Evolutionary conservation across 2,113 vertebrate genomes (phyloP).

Genomic region (Chrysemys picta): DNA sequence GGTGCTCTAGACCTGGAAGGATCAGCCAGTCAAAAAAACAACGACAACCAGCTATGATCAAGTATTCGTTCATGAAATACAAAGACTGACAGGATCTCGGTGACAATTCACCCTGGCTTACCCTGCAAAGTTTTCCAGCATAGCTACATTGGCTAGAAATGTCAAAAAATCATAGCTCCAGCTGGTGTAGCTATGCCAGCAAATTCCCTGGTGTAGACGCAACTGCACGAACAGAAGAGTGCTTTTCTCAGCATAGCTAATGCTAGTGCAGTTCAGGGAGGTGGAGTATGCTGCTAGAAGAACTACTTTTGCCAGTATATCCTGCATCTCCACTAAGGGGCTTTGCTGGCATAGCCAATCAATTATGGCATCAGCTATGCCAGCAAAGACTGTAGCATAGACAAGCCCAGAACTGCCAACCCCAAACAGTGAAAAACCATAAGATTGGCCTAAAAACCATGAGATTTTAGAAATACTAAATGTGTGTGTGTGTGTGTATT

Average conservation of each 20-base stretch:
- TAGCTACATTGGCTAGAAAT: neutral
- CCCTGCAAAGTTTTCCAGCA: neutral
- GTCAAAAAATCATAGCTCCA: neutral
- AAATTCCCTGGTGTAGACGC: neutral
- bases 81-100: slow-evolving; percentile 8
- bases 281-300: neutral
- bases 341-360: too few species aligned
- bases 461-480: neutral
- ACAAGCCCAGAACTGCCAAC: neutral
- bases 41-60: neutral
- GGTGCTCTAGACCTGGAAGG: neutral
- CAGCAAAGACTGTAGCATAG: neutral
- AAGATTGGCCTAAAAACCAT: neutral
- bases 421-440: neutral
- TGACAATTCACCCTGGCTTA: neutral
- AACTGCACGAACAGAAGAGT: neutral
- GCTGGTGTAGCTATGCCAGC: neutral
- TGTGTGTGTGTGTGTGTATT: too few species aligned
- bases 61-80: neutral
- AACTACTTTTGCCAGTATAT: neutral
- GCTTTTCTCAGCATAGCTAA: too few species aligned
- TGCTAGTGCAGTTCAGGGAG: neutral
- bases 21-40: neutral
- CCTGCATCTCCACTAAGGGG: neutral
- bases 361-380: too few species aligned